These are phyloP conservation scores for Thripadectes ignobilis DNA, from an alignment of 2,797 vertebrate genomes.

Conservation along the genomic window DNA sequence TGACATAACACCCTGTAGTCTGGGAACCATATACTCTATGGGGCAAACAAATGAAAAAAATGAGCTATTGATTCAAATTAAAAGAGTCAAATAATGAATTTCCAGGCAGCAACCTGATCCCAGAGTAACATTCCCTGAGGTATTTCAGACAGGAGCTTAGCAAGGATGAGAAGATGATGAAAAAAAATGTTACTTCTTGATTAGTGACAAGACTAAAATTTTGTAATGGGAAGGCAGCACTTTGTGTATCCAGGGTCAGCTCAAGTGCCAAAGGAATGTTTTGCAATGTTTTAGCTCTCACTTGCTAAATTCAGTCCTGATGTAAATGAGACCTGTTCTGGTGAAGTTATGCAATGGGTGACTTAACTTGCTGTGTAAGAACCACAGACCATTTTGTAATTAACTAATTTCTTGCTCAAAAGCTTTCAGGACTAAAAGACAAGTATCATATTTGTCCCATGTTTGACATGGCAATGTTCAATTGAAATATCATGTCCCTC, in stretches of 20 bases:
- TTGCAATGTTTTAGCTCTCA: neutral
- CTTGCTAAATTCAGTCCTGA: neutral
- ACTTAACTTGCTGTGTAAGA: neutral
- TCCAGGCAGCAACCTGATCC: neutral
- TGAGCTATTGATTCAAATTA: neutral
- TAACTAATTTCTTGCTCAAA: constrained; percentile 2
- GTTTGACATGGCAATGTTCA: neutral
- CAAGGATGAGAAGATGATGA: neutral
- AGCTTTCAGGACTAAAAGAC: neutral
- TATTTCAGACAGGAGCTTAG: neutral
- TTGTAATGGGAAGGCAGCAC: neutral
- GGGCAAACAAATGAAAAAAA: neutral
- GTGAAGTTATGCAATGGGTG: neutral
- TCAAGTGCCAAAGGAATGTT: neutral
- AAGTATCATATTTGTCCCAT: neutral
- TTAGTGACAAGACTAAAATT: neutral
- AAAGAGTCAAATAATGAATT: neutral
- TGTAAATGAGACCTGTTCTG: neutral
- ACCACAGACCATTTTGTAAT: neutral
- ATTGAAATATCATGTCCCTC: neutral
- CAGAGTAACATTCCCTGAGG: neutral
- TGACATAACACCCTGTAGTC: neutral
- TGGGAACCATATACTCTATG: neutral
- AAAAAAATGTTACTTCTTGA: neutral
- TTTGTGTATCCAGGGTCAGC: neutral